Conservation (phyloP, 35 echinoderm and acorn worm genomes). For the Apostichopus japonicus region DNA sequence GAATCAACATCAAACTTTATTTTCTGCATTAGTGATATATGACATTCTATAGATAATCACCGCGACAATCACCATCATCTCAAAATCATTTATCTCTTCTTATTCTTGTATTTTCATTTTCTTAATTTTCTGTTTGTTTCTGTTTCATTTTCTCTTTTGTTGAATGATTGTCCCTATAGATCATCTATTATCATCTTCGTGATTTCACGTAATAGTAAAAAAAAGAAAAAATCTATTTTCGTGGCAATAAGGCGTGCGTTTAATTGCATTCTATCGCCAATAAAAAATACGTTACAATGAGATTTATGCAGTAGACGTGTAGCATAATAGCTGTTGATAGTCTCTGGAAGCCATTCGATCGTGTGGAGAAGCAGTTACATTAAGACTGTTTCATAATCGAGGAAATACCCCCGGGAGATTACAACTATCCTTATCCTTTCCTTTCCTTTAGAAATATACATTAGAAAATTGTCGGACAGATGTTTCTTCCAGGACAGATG, state of each 20-base stretch:
- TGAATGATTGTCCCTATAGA: background rate
- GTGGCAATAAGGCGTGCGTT: background rate
- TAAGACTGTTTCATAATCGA: slow-evolving; percentile 2
- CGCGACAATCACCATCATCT: background rate
- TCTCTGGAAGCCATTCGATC: background rate
- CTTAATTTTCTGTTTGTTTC: background rate
- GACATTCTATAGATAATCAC: background rate
- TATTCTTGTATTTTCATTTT: background rate
- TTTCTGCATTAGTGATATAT: no score
- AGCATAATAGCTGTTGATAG: background rate
- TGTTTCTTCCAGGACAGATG: background rate
- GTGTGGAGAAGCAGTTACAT: background rate
- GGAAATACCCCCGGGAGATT: background rate
- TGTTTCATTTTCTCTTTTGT: background rate
- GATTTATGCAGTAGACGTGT: background rate
- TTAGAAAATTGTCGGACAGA: background rate
- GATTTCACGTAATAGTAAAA: background rate
- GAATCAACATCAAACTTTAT: background rate
- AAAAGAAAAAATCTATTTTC: background rate
- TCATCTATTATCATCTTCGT: background rate
- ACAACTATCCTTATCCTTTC: background rate
- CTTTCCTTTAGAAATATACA: background rate
- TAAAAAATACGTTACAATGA: background rate
- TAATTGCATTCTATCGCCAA: slow-evolving; percentile 20
- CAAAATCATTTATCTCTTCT: background rate